These are phyloP conservation scores for Serripes groenlandicus DNA, from an alignment of 2,888 invertebrate species.

Conservation along the genomic window DNA sequence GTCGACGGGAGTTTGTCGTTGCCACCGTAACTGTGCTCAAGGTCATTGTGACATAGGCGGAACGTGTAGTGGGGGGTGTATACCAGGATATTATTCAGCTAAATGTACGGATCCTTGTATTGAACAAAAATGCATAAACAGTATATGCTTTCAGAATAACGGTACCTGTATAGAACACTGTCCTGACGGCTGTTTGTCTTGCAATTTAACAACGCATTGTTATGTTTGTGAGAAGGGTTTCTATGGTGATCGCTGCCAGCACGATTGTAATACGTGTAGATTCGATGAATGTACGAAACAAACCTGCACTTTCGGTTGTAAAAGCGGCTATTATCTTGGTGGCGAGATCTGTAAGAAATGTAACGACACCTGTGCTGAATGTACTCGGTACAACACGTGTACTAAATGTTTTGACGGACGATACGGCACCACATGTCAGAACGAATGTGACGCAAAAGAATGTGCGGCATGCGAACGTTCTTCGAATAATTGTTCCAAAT, in stretches of 20 bases:
- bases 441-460: background rate
- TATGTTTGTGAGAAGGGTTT: background rate
- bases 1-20: too few species aligned
- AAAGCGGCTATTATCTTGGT: background rate
- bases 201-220: too few species aligned
- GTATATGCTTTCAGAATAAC: too few species aligned
- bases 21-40: too few species aligned
- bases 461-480: background rate
- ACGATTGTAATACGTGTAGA: background rate
- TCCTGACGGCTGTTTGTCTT: too few species aligned
- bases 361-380: background rate
- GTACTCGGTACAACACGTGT: background rate
- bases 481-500: background rate
- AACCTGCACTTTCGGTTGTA: background rate
- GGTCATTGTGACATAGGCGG: too few species aligned
- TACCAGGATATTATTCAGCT: too few species aligned
- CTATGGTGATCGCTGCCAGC: background rate
- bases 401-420: background rate
- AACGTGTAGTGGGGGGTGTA: too few species aligned
- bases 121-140: too few species aligned
- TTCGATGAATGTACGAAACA: background rate
- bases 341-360: background rate
- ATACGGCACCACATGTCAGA: background rate
- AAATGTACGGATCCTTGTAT: too few species aligned
- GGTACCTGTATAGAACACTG: too few species aligned